These are phyloP conservation scores for Torymus aiolomorphi DNA, from an alignment of 2,888 invertebrate species.

Conservation along the genomic window DNA sequence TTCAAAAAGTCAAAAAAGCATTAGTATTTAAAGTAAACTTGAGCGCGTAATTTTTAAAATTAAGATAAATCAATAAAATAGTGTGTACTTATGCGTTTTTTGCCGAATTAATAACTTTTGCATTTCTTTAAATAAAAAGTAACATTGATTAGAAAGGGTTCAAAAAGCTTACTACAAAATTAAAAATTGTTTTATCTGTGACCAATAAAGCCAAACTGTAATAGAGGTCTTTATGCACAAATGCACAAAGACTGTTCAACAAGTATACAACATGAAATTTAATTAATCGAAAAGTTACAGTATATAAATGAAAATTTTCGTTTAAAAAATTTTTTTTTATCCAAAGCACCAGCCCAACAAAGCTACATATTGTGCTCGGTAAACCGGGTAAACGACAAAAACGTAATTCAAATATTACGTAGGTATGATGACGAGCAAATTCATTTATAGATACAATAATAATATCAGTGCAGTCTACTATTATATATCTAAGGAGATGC, in stretches of 20 bases:
- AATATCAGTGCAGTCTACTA: constrained; percentile 1
- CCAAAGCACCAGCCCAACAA: too few relatives aligned
- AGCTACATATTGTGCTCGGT: too few relatives aligned
- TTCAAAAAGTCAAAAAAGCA: too few relatives aligned
- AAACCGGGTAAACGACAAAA: too few relatives aligned
- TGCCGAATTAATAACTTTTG: constrained; percentile 15
- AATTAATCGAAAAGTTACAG: not conserved
- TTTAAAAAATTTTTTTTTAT: too few relatives aligned
- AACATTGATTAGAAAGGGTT: not conserved
- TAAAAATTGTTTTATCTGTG: constrained; percentile 5
- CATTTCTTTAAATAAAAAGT: constrained; percentile 21
- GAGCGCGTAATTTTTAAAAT: not conserved
- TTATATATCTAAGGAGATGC: constrained; percentile 9
- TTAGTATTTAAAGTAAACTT: not conserved
- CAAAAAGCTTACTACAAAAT: constrained; percentile 28
- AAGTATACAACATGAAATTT: constrained; percentile 1
- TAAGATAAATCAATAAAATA: not conserved
- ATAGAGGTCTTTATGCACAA: not conserved
- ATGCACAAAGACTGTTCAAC: not conserved
- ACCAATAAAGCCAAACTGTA: not conserved
- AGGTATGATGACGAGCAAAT: too few relatives aligned
- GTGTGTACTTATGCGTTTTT: not conserved
- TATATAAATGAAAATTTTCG: too few relatives aligned
- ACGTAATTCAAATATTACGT: too few relatives aligned
- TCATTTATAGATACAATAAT: not conserved